These are phyloP conservation scores for Pimpla rufipes DNA, from an alignment of 2,888 invertebrate species.

Conservation along the genomic window DNA sequence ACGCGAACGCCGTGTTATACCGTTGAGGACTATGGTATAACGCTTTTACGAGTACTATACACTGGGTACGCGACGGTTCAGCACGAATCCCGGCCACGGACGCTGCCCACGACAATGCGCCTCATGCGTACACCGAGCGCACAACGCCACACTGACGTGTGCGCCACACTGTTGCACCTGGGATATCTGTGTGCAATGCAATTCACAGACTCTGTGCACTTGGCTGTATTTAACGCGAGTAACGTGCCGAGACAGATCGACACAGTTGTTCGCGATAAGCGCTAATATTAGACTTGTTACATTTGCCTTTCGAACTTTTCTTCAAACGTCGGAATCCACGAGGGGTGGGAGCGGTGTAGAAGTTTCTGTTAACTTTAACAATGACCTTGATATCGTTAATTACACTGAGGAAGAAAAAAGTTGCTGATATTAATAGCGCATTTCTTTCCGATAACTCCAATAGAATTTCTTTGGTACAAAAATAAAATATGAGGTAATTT, in stretches of 20 bases:
- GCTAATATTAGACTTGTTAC: constrained; percentile 56
- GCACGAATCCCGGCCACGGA: constrained; percentile 81
- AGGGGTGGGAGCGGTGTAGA: not conserved
- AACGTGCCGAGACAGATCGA: constrained; percentile 65
- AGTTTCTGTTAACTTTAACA: not conserved
- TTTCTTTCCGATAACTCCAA: too few relatives aligned
- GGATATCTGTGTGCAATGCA: constrained; percentile 45
- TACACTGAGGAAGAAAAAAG: not conserved
- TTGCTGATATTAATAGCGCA: too few relatives aligned
- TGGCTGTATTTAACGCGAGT: constrained; percentile 55
- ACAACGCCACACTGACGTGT: not conserved
- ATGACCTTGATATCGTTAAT: not conserved
- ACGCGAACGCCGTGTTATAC: constrained; percentile 57
- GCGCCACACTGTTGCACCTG: constrained; percentile 1
- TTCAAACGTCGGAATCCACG: not conserved
- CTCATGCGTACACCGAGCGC: constrained; percentile 64
- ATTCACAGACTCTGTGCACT: constrained; percentile 48
- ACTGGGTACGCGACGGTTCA: constrained; percentile 63
- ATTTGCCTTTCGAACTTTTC: constrained; percentile 8
- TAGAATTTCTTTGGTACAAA: too few relatives aligned
- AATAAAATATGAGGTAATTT: too few relatives aligned
- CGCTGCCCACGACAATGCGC: constrained; percentile 75
- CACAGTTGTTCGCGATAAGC: constrained; percentile 58
- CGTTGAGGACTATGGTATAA: constrained; percentile 53
- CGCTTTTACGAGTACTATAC: constrained; percentile 45